A percentile compares a stretch with the other conserved stretches of the same genome.
These are phyloP conservation scores for Serrognathus titanus DNA, from an alignment of 2,888 invertebrate species.

Conservation along the genomic window DNA sequence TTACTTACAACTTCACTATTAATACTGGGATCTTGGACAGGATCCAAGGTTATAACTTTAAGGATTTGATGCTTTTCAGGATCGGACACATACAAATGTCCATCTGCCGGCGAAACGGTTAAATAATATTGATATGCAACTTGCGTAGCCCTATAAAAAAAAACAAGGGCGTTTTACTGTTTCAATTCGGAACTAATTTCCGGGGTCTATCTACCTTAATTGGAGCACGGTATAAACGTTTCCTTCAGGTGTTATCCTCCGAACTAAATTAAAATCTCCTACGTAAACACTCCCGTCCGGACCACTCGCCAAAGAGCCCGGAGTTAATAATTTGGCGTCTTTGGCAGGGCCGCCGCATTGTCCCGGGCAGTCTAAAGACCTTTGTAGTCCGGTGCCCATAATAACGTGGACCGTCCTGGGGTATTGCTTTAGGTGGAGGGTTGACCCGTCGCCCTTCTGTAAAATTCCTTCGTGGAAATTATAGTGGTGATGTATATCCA, in stretches of 20 bases:
- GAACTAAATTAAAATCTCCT: slow-evolving; percentile 93
- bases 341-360: slow-evolving; percentile 82
- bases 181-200: not conserved
- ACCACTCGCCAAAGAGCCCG: slow-evolving; percentile 90
- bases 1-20: slow-evolving; percentile 70
- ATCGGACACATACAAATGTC: slow-evolving; percentile 93
- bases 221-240: slow-evolving; percentile 85
- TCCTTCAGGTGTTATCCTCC: slow-evolving; percentile 86
- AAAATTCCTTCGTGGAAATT: slow-evolving; percentile 97
- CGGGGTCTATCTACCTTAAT: slow-evolving; percentile 59
- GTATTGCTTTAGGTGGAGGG: slow-evolving; percentile 89
- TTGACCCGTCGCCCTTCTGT: slow-evolving; percentile 94
- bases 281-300: slow-evolving; percentile 96
- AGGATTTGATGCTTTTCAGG: slow-evolving; percentile 90
- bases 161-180: not conserved
- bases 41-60: slow-evolving; percentile 72
- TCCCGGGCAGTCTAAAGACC: slow-evolving; percentile 82
- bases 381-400: slow-evolving; percentile 87
- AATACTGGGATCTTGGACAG: slow-evolving; percentile 76
- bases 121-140: slow-evolving; percentile 96
- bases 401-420: slow-evolving; percentile 87
- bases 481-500: slow-evolving; percentile 97
- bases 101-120: slow-evolving; percentile 94
- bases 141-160: slow-evolving; percentile 77
- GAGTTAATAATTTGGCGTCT: slow-evolving; percentile 83